These are phyloP conservation scores for Metaphire vulgaris DNA, from an alignment of 1,140 invertebrate species.

Conservation along the genomic window DNA sequence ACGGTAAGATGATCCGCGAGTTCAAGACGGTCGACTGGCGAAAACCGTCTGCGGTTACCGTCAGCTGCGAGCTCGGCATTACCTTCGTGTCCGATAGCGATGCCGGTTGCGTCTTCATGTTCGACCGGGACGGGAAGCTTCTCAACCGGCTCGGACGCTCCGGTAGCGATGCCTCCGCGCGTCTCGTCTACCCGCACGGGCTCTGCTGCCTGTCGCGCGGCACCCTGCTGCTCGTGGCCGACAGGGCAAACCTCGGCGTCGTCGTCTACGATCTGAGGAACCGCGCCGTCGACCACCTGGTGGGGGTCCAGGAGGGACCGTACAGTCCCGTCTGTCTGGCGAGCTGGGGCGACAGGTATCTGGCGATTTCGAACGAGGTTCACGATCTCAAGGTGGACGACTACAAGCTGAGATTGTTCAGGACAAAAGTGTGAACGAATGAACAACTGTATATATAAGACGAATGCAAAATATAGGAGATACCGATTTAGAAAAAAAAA, in stretches of 20 bases:
- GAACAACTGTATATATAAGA: too few relatives aligned
- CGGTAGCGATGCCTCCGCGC: neutral
- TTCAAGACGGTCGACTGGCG: neutral
- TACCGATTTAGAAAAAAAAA: too few relatives aligned
- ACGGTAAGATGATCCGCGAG: neutral
- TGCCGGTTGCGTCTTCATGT: neutral
- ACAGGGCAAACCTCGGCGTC: neutral
- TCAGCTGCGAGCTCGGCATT: neutral
- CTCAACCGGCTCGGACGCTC: neutral
- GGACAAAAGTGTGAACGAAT: neutral
- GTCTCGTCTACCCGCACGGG: neutral
- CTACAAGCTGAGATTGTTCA: neutral
- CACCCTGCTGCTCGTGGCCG: neutral
- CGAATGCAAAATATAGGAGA: too few relatives aligned
- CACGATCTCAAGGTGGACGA: neutral
- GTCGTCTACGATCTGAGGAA: neutral
- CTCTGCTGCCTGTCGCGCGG: neutral
- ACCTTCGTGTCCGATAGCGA: neutral
- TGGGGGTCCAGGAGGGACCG: neutral
- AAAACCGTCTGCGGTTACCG: neutral
- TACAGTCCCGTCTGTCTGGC: neutral
- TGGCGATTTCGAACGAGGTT: neutral
- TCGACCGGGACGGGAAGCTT: neutral
- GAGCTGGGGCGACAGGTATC: neutral
- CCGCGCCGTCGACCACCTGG: neutral